phyloP scores from a whole-genome alignment of 1,140 invertebrate species.

The Plodia interpunctella region DNA sequence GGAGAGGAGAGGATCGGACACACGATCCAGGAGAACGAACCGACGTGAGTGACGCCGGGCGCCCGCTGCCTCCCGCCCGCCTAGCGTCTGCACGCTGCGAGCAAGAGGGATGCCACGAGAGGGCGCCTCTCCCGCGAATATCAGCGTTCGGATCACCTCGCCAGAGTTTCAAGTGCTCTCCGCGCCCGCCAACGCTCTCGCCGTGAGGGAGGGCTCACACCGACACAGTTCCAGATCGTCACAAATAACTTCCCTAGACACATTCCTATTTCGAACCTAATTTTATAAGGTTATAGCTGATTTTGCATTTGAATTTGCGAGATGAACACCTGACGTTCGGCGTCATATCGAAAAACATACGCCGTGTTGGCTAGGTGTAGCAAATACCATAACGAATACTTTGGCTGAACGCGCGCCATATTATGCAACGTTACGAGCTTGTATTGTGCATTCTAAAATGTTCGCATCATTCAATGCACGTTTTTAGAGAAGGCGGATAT shows the following conservation, averaged over 20 bases:
- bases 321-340: constrained; percentile 74
- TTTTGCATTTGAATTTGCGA: constrained; percentile 33
- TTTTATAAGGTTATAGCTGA: constrained; percentile 31
- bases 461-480: constrained; percentile 53
- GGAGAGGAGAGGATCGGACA: constrained; percentile 70
- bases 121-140: constrained; percentile 58
- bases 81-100: constrained; percentile 49
- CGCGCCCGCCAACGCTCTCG: constrained; percentile 53
- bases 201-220: constrained; percentile 64
- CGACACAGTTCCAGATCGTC: constrained; percentile 33
- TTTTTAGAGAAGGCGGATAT: constrained; percentile 50
- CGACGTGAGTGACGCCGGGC: constrained; percentile 68
- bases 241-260: constrained; percentile 26
- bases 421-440: constrained; percentile 69
- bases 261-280: constrained; percentile 39
- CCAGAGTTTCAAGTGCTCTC: constrained; percentile 70
- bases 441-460: constrained; percentile 66
- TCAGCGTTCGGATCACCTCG: constrained; percentile 63
- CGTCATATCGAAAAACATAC: constrained; percentile 73
- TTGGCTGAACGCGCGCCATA: constrained; percentile 71
- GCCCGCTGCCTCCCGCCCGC: constrained; percentile 51
- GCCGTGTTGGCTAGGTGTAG: constrained; percentile 73
- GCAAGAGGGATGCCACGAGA: constrained; percentile 71
- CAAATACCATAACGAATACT: constrained; percentile 76
- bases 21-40: constrained; percentile 63